These are phyloP conservation scores for Drosophila neotestacea DNA, from an alignment of 2,888 invertebrate genomes.

Conservation along the genomic window DNA sequence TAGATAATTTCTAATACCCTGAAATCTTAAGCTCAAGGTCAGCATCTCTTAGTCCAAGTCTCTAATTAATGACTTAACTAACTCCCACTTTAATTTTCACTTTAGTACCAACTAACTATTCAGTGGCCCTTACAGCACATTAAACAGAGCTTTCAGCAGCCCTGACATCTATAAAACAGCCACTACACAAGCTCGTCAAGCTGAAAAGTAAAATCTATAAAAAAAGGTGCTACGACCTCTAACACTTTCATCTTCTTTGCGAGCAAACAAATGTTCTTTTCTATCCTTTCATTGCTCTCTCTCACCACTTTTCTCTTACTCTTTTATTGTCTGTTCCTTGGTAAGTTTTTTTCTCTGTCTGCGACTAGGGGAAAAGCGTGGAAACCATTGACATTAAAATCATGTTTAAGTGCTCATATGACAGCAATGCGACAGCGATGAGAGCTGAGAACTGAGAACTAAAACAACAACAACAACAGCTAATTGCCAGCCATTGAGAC, in stretches of 20 bases:
- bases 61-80: background rate
- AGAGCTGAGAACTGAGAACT: constrained; percentile 17
- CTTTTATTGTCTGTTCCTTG: background rate
- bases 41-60: background rate
- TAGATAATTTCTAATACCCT: background rate
- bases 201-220: constrained; percentile 60
- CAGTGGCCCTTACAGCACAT: constrained; percentile 32
- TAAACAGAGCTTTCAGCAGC: constrained; percentile 25
- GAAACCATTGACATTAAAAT: constrained; percentile 83
- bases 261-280: constrained; percentile 59
- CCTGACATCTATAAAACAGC: constrained; percentile 30
- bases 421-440: constrained; percentile 66
- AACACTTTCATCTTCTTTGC: constrained; percentile 74
- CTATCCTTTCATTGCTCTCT: constrained; percentile 23
- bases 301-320: background rate
- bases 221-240: constrained; percentile 66
- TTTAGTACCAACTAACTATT: constrained; percentile 8
- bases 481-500: constrained; percentile 76
- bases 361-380: constrained; percentile 39
- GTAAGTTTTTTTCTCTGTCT: constrained; percentile 13
- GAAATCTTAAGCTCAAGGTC: background rate
- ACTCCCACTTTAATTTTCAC: background rate
- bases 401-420: constrained; percentile 81
- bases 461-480: constrained; percentile 43
- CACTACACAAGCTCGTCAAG: constrained; percentile 24